phyloP scores from a whole-genome alignment of 2,888 invertebrate species.

The Ormyrus labotus region DNA sequence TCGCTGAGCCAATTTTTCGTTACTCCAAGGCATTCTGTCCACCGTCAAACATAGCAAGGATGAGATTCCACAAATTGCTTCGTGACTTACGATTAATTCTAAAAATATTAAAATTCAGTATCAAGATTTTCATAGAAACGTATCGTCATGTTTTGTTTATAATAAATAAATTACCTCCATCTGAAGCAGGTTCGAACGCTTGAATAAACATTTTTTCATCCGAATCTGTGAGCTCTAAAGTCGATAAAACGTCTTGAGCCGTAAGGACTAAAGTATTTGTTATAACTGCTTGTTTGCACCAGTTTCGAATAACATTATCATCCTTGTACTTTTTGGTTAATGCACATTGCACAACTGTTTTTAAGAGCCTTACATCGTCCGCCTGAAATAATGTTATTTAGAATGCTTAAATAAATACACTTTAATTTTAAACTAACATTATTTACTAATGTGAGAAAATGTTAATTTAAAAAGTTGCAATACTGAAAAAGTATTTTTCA shows the following conservation, averaged over 20 bases:
- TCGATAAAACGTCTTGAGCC: slow-evolving; percentile 64
- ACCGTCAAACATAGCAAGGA: slow-evolving; percentile 73
- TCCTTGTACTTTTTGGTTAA: slow-evolving; percentile 76
- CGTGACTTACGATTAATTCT: slow-evolving; percentile 75
- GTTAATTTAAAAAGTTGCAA: background rate
- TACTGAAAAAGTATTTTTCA: slow-evolving; percentile 64
- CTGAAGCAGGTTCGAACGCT: slow-evolving; percentile 66
- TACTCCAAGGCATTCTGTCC: slow-evolving; percentile 51
- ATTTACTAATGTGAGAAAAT: slow-evolving; percentile 2
- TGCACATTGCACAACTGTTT: slow-evolving; percentile 64
- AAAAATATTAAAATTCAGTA: slow-evolving; percentile 60
- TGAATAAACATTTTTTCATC: slow-evolving; percentile 64
- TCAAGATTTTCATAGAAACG: background rate
- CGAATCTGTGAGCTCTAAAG: slow-evolving; percentile 57
- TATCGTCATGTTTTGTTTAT: background rate
- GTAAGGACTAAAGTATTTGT: slow-evolving; percentile 75
- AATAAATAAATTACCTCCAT: slow-evolving; percentile 72
- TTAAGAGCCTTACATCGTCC: slow-evolving; percentile 61
- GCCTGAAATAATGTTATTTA: slow-evolving; percentile 57
- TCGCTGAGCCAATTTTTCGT: slow-evolving; percentile 54
- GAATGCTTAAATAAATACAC: background rate
- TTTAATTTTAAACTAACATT: slow-evolving; percentile 4
- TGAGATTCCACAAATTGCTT: slow-evolving; percentile 74
- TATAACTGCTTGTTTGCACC: slow-evolving; percentile 75
- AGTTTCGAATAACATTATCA: slow-evolving; percentile 74